phyloP scores from a whole-genome alignment of 2,113 vertebrate genomes.

The Tyto alba region DNA sequence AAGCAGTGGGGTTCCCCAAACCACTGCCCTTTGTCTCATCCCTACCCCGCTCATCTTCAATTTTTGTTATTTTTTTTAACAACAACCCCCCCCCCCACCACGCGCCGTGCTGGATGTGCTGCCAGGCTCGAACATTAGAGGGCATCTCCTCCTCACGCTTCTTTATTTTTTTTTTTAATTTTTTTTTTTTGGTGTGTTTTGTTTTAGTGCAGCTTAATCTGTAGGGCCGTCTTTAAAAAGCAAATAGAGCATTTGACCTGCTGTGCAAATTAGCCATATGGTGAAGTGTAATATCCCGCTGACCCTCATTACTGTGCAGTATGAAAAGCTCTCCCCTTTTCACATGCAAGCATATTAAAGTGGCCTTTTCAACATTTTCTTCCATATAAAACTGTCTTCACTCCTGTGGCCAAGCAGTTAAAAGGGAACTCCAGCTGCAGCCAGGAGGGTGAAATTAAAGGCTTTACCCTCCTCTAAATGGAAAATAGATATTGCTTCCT shows the following conservation, averaged over 20 bases:
- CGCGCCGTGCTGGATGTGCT: not conserved
- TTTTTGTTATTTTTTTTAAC: not conserved
- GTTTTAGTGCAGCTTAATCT: constrained; percentile 50
- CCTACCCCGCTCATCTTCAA: accelerated
- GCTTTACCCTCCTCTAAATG: constrained; percentile 55
- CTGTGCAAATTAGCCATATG: constrained; percentile 73
- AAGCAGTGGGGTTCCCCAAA: not conserved
- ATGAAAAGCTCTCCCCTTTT: constrained; percentile 51
- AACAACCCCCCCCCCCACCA: too few relatives aligned
- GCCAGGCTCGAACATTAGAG: constrained; percentile 53
- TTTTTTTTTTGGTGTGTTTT: not conserved
- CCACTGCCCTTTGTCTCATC: accelerated
- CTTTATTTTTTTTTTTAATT: not conserved
- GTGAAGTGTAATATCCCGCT: constrained; percentile 73
- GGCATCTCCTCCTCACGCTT: constrained; percentile 61
- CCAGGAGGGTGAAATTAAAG: constrained; percentile 66
- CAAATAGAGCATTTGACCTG: constrained; percentile 56
- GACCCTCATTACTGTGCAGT: constrained; percentile 63
- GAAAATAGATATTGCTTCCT: constrained; percentile 71
- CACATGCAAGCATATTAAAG: constrained; percentile 66
- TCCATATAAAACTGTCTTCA: constrained; percentile 71
- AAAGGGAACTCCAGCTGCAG: constrained; percentile 75
- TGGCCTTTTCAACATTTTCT: constrained; percentile 49
- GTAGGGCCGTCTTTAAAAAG: constrained; percentile 49
- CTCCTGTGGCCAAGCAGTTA: constrained; percentile 60